Evolutionary conservation across 2,113 vertebrate genomes (phyloP).

Genomic region (Acanthisitta chloris): DNA sequence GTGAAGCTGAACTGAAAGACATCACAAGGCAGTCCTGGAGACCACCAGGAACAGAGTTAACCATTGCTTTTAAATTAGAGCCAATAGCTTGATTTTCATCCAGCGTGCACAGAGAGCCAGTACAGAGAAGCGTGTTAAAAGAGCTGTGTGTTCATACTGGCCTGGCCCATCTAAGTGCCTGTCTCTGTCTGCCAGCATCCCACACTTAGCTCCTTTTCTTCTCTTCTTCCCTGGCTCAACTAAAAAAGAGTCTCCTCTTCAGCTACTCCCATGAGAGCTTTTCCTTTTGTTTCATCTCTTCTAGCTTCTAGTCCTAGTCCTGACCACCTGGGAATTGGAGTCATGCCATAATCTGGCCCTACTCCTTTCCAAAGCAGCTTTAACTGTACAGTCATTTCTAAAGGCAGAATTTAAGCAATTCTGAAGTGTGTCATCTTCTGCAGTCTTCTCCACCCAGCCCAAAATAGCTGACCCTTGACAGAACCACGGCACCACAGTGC

Average conservation of each 20-base stretch:
- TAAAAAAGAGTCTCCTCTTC: background rate
- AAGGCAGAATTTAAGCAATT: background rate
- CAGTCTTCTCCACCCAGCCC: background rate
- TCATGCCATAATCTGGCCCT: background rate
- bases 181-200: background rate
- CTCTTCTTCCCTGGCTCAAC: background rate
- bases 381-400: background rate
- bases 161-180: background rate
- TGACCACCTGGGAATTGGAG: background rate
- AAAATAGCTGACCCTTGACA: slow-evolving; percentile 44
- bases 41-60: background rate
- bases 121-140: background rate
- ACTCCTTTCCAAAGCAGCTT: background rate
- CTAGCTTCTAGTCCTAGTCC: background rate
- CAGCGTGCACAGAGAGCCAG: background rate
- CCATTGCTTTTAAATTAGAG: background rate
- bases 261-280: background rate
- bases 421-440: background rate
- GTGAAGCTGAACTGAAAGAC: background rate
- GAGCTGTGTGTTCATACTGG: background rate
- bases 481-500: background rate
- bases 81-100: slow-evolving; percentile 23
- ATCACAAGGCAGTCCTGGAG: background rate
- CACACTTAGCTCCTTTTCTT: background rate
- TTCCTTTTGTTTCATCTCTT: slow-evolving; percentile 12